phyloP scores from a whole-genome alignment of 2,797 vertebrate species.

The Acipenser transmontanus region DNA sequence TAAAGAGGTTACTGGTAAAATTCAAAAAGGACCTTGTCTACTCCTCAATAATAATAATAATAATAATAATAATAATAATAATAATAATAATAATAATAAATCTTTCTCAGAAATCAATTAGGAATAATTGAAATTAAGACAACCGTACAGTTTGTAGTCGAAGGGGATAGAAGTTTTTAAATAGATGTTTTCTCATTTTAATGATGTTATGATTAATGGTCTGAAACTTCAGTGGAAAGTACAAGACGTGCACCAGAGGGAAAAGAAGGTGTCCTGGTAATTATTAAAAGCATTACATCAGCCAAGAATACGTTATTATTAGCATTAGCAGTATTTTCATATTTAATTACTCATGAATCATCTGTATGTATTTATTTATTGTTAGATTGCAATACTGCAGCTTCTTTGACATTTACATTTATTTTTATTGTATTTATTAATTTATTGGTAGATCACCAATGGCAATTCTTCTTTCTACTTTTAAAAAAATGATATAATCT shows the following conservation, averaged over 20 bases:
- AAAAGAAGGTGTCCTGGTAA: constrained; percentile 75
- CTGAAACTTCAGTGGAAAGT: constrained; percentile 73
- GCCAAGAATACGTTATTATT: constrained; percentile 36
- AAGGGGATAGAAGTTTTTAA: constrained; percentile 33
- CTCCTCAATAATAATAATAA: too few species aligned
- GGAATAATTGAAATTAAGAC: constrained; percentile 47
- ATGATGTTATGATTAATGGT: constrained; percentile 68
- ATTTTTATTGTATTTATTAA: too few species aligned
- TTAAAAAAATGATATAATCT: too few species aligned
- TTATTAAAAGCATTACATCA: constrained; percentile 78
- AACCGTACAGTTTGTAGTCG: constrained; percentile 34
- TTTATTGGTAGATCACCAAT: too few species aligned
- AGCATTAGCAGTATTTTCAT: too few species aligned
- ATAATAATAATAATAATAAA: constrained; percentile 21
- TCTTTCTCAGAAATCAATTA: constrained; percentile 7
- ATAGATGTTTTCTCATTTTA: constrained; percentile 62
- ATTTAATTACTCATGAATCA: too few species aligned
- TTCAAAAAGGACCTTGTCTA: too few species aligned
- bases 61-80: constrained; percentile 51
- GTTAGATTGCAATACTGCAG: too few species aligned
- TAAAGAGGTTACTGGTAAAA: constrained; percentile 46
- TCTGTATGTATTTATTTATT: too few species aligned
- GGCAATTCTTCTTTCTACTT: too few species aligned
- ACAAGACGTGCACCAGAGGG: constrained; percentile 58
- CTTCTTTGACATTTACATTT: too few species aligned